These are phyloP conservation scores for Apotomis betuletana DNA, from an alignment of 2,888 invertebrate species.

Conservation along the genomic window DNA sequence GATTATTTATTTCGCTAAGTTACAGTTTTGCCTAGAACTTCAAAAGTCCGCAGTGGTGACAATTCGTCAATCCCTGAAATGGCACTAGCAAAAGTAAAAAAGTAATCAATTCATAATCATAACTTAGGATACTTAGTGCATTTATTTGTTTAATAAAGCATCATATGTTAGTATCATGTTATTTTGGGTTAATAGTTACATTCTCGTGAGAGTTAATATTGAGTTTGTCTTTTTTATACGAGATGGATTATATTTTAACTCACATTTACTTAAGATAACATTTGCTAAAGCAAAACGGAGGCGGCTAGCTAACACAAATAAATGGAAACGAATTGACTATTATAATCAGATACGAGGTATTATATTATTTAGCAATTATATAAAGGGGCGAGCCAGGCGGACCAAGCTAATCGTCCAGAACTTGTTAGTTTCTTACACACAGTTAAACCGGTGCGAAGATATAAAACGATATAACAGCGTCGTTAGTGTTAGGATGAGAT, in stretches of 20 bases:
- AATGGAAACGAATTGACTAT: neutral
- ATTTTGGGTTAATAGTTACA: neutral
- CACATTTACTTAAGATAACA: neutral
- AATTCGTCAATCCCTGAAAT: neutral
- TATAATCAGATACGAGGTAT: neutral
- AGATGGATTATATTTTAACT: neutral
- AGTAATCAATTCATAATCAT: too few species aligned
- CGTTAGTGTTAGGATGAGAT: neutral
- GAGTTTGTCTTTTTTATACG: conserved; percentile 10
- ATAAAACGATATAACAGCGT: neutral
- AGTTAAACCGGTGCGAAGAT: neutral
- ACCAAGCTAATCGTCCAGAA: too few species aligned
- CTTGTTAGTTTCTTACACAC: too few species aligned
- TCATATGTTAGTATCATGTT: neutral
- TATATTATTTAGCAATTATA: neutral
- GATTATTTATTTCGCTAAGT: too few species aligned
- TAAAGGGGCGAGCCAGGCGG: neutral
- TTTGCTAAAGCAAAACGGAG: neutral
- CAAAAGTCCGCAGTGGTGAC: too few species aligned
- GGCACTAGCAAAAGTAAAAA: neutral
- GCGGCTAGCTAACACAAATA: neutral
- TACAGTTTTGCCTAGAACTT: too few species aligned
- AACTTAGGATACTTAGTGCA: neutral
- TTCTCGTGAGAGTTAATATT: conserved; percentile 51
- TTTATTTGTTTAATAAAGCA: neutral